Percentiles rank a stretch among this genome's conserved stretches.
Conservation (phyloP, 2,888 invertebrate species). For the Caradrina clavipalpis region DNA sequence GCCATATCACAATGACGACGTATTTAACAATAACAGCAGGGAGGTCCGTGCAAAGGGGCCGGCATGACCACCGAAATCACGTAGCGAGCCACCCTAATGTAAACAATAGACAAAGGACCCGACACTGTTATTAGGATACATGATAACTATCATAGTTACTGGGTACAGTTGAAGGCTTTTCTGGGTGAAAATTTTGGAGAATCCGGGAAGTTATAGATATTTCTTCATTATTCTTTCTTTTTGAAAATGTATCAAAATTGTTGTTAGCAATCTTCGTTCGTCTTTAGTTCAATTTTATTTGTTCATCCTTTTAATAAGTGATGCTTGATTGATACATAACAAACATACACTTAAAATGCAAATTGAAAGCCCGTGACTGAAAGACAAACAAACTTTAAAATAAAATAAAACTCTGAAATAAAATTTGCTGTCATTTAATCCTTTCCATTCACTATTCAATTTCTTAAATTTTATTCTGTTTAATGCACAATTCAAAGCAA, state of each 20-base stretch:
- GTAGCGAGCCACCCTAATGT: slow-evolving; percentile 87
- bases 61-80: slow-evolving; percentile 89
- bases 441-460: too few species aligned
- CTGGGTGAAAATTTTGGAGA: not conserved
- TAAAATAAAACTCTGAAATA: too few species aligned
- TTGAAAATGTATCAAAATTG: too few species aligned
- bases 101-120: slow-evolving; percentile 90
- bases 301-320: too few species aligned
- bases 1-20: slow-evolving; percentile 78
- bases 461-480: not conserved
- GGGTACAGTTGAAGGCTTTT: slow-evolving; percentile 53
- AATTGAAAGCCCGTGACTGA: too few species aligned
- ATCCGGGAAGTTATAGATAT: not conserved
- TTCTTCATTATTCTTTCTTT: not conserved
- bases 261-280: not conserved
- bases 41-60: slow-evolving; percentile 87
- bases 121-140: slow-evolving; percentile 82
- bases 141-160: slow-evolving; percentile 78
- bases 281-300: too few species aligned
- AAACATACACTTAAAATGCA: too few species aligned
- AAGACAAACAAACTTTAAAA: too few species aligned
- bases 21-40: slow-evolving; percentile 86
- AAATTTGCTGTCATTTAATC: too few species aligned
- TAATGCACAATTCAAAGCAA: not conserved
- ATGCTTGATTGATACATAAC: too few species aligned